A percentile compares a stretch with the other conserved stretches of the same genome.
Evolutionary conservation across 2,113 vertebrate species (phyloP).

Genomic region (Sapajus apella): DNA sequence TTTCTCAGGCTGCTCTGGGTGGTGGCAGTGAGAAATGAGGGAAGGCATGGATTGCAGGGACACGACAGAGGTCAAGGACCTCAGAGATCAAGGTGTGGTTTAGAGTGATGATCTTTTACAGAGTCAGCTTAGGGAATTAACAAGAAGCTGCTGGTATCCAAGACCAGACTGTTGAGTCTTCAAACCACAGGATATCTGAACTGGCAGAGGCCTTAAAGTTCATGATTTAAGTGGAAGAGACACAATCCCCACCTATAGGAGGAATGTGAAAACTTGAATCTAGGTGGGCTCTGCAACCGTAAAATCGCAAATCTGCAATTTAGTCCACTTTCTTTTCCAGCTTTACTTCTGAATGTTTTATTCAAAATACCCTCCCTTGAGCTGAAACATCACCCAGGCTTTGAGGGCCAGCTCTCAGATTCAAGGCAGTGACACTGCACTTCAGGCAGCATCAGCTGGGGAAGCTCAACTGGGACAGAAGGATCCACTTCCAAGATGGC

Average conservation of each 20-base stretch:
- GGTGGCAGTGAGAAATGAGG: accelerated
- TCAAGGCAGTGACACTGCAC: too few species aligned
- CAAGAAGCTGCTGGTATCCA: background rate
- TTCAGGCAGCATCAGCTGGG: background rate
- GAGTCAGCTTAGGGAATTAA: background rate
- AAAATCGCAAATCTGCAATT: background rate
- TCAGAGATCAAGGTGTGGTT: background rate
- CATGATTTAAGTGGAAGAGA: background rate
- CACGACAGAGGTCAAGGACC: background rate
- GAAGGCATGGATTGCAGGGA: background rate
- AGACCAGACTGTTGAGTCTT: background rate
- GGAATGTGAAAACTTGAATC: background rate
- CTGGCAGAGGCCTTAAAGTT: background rate
- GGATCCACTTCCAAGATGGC: background rate
- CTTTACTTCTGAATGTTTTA: background rate
- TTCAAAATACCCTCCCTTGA: background rate
- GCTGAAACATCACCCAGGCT: background rate
- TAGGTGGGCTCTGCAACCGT: background rate
- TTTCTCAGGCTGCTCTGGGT: background rate
- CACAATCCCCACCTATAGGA: too few species aligned
- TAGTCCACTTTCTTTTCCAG: background rate
- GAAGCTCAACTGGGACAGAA: background rate
- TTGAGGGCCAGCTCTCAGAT: too few species aligned
- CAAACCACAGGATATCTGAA: background rate
- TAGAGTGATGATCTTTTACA: background rate